phyloP scores from a whole-genome alignment of 2,888 invertebrate genomes.

The Melitaea athalia region DNA sequence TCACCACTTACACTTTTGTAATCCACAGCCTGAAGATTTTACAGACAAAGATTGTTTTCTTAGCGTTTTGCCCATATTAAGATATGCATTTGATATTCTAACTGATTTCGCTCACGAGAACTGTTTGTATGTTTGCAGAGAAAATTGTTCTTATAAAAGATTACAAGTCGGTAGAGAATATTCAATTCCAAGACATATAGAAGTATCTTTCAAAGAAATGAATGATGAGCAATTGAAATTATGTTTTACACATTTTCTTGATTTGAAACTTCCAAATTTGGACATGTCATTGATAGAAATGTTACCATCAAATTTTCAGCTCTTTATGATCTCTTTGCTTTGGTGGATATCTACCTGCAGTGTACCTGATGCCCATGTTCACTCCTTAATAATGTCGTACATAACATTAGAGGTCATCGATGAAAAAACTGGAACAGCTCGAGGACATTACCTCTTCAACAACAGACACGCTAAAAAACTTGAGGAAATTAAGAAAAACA shows the following conservation, averaged over 20 bases:
- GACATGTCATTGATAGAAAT: constrained; percentile 61
- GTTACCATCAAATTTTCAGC: constrained; percentile 82
- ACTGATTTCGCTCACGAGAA: constrained; percentile 65
- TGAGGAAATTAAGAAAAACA: constrained; percentile 54
- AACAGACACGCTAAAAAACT: constrained; percentile 70
- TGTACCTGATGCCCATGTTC: constrained; percentile 73
- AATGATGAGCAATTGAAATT: constrained; percentile 53
- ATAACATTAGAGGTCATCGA: constrained; percentile 83
- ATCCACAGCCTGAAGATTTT: constrained; percentile 88
- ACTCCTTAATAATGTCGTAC: constrained; percentile 82
- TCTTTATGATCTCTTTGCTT: constrained; percentile 81
- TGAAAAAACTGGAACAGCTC: constrained; percentile 78
- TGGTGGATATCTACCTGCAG: constrained; percentile 82
- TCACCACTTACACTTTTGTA: constrained; percentile 84
- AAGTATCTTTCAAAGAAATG: constrained; percentile 54
- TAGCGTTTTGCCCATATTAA: constrained; percentile 83
- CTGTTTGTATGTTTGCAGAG: constrained; percentile 66
- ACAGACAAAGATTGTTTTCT: constrained; percentile 81
- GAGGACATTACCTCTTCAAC: constrained; percentile 74
- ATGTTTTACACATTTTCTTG: constrained; percentile 77
- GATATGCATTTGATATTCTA: constrained; percentile 80
- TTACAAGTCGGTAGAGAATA: constrained; percentile 54
- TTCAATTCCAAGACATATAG: constrained; percentile 51
- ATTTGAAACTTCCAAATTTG: constrained; percentile 61
- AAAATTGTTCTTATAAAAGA: constrained; percentile 59